Conservation (phyloP, 2,888 invertebrate species). For the Blastobasis lacticolella region DNA sequence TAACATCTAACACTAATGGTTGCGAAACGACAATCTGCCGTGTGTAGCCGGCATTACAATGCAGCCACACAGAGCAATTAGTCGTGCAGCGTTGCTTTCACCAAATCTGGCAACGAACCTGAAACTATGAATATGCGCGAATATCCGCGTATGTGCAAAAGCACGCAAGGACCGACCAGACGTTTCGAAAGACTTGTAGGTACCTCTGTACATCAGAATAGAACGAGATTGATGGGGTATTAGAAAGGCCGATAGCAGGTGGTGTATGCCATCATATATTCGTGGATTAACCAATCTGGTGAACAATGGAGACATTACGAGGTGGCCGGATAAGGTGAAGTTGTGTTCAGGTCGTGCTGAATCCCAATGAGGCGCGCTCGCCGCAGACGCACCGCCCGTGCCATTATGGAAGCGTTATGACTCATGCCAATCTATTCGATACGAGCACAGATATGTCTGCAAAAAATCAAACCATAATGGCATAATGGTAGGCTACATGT, state of each 20-base stretch:
- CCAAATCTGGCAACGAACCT: conserved; percentile 29
- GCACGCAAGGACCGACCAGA: background rate
- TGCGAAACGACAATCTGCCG: conserved; percentile 32
- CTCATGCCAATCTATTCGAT: conserved; percentile 26
- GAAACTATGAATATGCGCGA: background rate
- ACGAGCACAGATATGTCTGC: conserved; percentile 10
- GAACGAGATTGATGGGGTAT: background rate
- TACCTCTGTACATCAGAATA: too few species aligned
- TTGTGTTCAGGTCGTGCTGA: conserved; percentile 54
- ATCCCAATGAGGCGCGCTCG: conserved; percentile 48
- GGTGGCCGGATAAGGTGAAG: conserved; percentile 58
- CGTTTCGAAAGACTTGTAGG: too few species aligned
- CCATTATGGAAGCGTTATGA: conserved; percentile 39
- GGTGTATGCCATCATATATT: conserved; percentile 28
- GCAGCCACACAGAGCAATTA: conserved; percentile 39
- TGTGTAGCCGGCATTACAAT: conserved; percentile 36
- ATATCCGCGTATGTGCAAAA: background rate
- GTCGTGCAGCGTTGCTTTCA: conserved; percentile 40
- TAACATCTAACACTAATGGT: conserved; percentile 17
- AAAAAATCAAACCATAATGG: conserved; percentile 33
- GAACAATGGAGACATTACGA: conserved; percentile 68
- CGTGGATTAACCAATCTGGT: conserved; percentile 46
- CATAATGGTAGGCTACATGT: too few species aligned
- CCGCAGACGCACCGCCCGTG: conserved; percentile 3
- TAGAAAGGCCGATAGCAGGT: background rate